Base-by-base conservation (phyloP, 2,888 invertebrate genomes). In the Dryocosmus kuriphilus region DNA sequence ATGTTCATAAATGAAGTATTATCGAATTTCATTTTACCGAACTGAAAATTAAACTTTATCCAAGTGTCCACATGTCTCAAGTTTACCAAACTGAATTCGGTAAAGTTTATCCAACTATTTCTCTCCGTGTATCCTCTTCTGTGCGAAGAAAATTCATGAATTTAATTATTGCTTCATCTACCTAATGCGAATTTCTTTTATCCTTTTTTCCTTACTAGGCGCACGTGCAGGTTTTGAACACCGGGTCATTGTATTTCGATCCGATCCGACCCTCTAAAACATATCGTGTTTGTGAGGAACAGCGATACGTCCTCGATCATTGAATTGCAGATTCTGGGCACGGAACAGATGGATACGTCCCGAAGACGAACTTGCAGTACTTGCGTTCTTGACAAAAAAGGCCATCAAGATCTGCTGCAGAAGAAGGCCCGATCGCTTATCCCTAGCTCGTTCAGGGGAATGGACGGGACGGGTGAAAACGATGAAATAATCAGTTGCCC, bases 321-420 rank as follows among this genome's bases (percentile, higher is more conserved):
- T 81, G 81, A 81, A 81, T 80, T 81, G 81, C 80, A 81, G 76
- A 81, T 81, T 81, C 60, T 30, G 74, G 55, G n/a, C 61, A 74
- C 61, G 30, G 78, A 80, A 80, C 81, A 80, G 80, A 81, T 81
- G 81, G 80, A 79, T 75, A 78, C 78, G 74, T 78, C 73, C 78
- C 77, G 80, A 80, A 81, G 80, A 80, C 71, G 71, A 71, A 71
- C 71, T 71, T 71, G 51, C 51, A 71, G 71, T 71, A 71, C 71
- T 71, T 71, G 71, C 71, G 51, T 51, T 71, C 30, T 27, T 71
- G 71, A 71, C 71, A 71, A 71, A 71, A 71, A 71, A 71, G 71
- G 51, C 71, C 71, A 71, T 71, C 71, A 71, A 51, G 71, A 71
- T 71, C 35, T 65, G 38, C 38, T 38, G 71, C 9, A 41, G 41